Base-by-base conservation (phyloP, 2,888 invertebrate genomes). In the Lingula anatina region DNA sequence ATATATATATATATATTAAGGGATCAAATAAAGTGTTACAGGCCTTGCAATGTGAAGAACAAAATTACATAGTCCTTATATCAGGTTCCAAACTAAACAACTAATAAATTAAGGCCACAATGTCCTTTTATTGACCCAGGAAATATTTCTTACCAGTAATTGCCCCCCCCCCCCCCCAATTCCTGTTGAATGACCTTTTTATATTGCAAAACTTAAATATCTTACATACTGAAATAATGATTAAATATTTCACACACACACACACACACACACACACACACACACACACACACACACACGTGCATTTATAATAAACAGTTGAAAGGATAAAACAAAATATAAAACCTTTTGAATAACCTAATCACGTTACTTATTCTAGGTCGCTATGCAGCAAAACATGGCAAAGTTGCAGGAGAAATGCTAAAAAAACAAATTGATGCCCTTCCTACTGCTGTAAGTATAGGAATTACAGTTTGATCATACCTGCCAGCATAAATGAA, bases 381-480 rank as follows among this genome's bases (percentile, higher is more conserved):
- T 18, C 51, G 71, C 5, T 68, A 64, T 54, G 55, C 62, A 1
- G 28, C 60, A 1, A 54, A 66, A 21, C 60, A 69, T 54, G 65
- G 66, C 2, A 64, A 59, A 53, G 46, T 53, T 7, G 61, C 64
- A 7, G 53, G 55, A n/a, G 47, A 60, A 15, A 57, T 60, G 5
- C 21, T 68, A 7, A 65, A 65, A 44, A 63, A 68, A 45, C 60
- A 61, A 36, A 48, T 70, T 26, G 65, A 60, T 46, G 47, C 62
- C 3, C 28, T 66, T 3, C 62, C 64, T 20, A 41, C 50, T 15
- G 58, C 58, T 41, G 70, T 70, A 57, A 59, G 62, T 54, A 18
- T 35, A 27, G 3, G n/a, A n/a, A n/a, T n/a, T n/a, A n/a, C n/a
- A n/a, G n/a, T n/a, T n/a, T n/a, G n/a, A n/a, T n/a, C n/a, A n/a